A percentile compares a stretch with the other conserved stretches of the same genome.
Evolutionary conservation across 2,797 vertebrate species (phyloP).

Genomic region (Leptodactylus fallax): DNA sequence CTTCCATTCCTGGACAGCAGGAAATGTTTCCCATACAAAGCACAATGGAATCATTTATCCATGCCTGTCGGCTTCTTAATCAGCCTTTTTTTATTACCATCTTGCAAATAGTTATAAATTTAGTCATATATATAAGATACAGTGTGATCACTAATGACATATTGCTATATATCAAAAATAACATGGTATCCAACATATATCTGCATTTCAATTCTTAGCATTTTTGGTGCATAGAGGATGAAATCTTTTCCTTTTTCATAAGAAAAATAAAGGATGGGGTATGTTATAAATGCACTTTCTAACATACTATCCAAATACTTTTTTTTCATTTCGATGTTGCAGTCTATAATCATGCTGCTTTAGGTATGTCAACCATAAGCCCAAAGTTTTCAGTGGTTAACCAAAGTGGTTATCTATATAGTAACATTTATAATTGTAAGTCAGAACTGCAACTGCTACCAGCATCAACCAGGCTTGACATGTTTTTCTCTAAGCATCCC

Average conservation of each 20-base stretch:
- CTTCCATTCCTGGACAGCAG: neutral
- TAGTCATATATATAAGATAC: too few relatives aligned
- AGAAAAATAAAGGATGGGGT: too few relatives aligned
- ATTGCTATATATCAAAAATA: too few relatives aligned
- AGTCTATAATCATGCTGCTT: neutral
- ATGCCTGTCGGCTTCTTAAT: too few relatives aligned
- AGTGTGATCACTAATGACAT: too few relatives aligned
- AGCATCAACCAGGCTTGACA: conserved; percentile 60
- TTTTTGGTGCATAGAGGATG: too few relatives aligned
- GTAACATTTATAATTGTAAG: neutral
- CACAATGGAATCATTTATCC: neutral
- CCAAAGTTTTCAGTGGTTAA: neutral
- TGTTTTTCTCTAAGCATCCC: conserved; percentile 69
- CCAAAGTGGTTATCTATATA: neutral
- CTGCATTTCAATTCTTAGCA: neutral
- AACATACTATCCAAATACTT: neutral
- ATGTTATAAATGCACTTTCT: neutral
- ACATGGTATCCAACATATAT: neutral
- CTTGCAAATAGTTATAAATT: too few relatives aligned
- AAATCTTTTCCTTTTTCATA: too few relatives aligned
- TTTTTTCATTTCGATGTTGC: too few relatives aligned
- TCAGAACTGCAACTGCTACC: neutral
- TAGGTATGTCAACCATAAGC: neutral
- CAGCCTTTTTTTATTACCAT: too few relatives aligned
- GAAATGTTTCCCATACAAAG: neutral